Percentiles rank a stretch among this genome's conserved stretches.
These are phyloP conservation scores for Steromphala cineraria DNA, from an alignment of 2,888 invertebrate species.

Conservation along the genomic window DNA sequence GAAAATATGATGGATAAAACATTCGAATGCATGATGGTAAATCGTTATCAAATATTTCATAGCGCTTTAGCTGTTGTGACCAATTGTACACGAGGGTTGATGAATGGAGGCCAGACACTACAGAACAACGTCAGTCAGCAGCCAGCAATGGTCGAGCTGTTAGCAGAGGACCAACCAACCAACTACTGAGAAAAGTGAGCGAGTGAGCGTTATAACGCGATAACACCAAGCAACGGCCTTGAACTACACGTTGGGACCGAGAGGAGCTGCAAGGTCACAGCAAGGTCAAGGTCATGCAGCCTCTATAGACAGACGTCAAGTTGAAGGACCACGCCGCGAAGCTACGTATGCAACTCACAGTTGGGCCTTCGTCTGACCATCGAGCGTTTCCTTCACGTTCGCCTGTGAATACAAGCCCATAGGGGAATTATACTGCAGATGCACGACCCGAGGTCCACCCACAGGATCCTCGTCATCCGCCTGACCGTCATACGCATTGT, in stretches of 20 bases:
- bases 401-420: constrained; percentile 71
- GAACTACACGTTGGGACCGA: not conserved
- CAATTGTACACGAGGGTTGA: too few relatives aligned
- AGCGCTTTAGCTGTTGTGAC: too few relatives aligned
- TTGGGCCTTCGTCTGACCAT: constrained; percentile 64
- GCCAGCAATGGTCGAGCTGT: not conserved
- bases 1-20: too few relatives aligned
- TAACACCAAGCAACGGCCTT: constrained; percentile 7
- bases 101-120: not conserved
- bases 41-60: too few relatives aligned
- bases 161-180: not conserved
- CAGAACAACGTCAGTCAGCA: not conserved
- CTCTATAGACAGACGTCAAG: not conserved
- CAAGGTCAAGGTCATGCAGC: constrained; percentile 1
- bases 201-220: not conserved
- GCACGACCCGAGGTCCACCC: constrained; percentile 37
- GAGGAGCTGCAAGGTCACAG: constrained; percentile 7
- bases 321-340: not conserved
- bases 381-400: constrained; percentile 68
- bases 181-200: too few relatives aligned
- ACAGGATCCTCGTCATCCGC: constrained; percentile 21
- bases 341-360: constrained; percentile 4
- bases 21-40: too few relatives aligned
- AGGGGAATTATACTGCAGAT: constrained; percentile 75
- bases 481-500: constrained; percentile 33